Conservation (phyloP, 2,113 vertebrate species). For the Helogale parvula region DNA sequence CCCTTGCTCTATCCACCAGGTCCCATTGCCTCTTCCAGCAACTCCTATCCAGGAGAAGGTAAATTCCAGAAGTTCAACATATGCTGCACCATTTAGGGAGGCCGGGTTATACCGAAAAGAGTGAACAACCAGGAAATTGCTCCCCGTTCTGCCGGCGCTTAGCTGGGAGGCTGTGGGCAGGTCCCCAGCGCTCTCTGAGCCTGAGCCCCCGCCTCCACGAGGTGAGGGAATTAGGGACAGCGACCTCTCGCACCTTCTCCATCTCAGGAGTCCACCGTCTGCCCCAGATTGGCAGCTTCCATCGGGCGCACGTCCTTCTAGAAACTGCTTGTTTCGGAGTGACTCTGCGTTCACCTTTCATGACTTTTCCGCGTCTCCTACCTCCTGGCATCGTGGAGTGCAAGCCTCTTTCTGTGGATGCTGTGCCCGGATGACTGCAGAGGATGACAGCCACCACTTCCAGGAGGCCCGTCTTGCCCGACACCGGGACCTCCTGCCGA, state of each 20-base stretch:
- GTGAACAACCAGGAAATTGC: neutral
- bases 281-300: neutral
- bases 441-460: constrained; percentile 21
- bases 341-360: neutral
- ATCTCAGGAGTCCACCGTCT: neutral
- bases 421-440: neutral
- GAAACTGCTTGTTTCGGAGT: neutral
- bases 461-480: neutral
- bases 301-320: rapidly evolving
- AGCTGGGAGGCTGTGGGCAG: neutral
- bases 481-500: constrained; percentile 20
- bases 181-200: neutral
- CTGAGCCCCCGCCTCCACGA: neutral
- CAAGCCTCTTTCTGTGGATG: constrained; percentile 40
- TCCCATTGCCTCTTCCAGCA: neutral
- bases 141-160: neutral
- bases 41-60: neutral
- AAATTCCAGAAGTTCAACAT: neutral
- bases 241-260: neutral
- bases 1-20: rapidly evolving
- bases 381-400: neutral
- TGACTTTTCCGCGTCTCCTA: constrained; percentile 55
- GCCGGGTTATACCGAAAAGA: neutral
- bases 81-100: neutral
- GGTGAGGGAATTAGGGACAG: neutral